A percentile compares a stretch with the other conserved stretches of the same genome.
Conservation (phyloP, 1,140 invertebrate species). For the Halesus radiatus region DNA sequence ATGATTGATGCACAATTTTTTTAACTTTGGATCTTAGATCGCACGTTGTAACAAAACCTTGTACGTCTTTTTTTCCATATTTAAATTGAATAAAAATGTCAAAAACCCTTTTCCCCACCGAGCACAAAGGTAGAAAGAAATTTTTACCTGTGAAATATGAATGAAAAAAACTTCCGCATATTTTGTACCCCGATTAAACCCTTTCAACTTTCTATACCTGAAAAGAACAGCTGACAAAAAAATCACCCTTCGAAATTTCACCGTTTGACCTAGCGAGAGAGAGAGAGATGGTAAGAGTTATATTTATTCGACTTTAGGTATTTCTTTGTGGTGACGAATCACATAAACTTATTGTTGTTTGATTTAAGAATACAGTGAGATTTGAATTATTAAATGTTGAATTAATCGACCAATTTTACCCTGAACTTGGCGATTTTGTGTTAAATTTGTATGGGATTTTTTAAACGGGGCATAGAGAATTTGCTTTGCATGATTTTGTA, state of each 20-base stretch:
- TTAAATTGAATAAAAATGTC: too few species aligned
- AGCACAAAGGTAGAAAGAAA: neutral
- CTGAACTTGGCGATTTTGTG: neutral
- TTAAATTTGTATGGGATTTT: too few species aligned
- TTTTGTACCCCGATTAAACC: neutral
- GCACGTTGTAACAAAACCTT: too few species aligned
- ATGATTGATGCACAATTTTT: too few species aligned
- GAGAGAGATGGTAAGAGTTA: neutral
- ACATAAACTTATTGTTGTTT: neutral
- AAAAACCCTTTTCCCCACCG: too few species aligned
- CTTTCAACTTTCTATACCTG: conserved; percentile 9
- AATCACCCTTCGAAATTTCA: neutral
- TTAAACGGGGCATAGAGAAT: too few species aligned
- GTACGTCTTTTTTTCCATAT: too few species aligned
- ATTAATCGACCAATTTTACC: neutral
- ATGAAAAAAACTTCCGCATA: neutral
- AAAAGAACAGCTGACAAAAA: neutral
- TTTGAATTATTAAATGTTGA: neutral
- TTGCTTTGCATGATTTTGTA: too few species aligned
- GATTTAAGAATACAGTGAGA: neutral
- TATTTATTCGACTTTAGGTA: neutral
- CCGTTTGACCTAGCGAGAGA: neutral
- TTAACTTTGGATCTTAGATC: too few species aligned
- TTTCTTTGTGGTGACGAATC: conserved; percentile 1
- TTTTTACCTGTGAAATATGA: conserved; percentile 5